Conservation (phyloP, 2,888 invertebrate genomes). For the Thera britannica region DNA sequence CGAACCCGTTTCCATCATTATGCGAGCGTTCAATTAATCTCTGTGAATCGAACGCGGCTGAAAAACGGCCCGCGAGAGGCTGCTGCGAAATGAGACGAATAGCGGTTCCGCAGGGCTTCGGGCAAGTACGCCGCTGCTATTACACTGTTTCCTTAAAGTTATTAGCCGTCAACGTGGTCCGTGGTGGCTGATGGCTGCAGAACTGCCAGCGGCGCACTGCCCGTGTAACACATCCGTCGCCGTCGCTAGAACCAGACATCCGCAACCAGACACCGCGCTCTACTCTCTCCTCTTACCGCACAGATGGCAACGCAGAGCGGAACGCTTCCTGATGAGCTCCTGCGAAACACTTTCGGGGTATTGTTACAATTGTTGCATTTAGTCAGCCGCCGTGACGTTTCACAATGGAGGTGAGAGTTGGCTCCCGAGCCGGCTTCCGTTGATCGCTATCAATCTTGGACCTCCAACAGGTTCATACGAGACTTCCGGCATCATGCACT, state of each 20-base stretch:
- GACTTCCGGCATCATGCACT: conserved; percentile 63
- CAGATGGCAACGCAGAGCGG: conserved; percentile 77
- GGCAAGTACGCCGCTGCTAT: conserved; percentile 65
- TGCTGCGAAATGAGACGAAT: conserved; percentile 59
- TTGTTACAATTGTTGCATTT: conserved; percentile 67
- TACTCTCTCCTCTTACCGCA: conserved; percentile 77
- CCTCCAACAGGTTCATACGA: conserved; percentile 55
- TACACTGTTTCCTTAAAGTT: conserved; percentile 68
- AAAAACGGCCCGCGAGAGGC: conserved; percentile 56
- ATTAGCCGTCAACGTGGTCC: conserved; percentile 52
- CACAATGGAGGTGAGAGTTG: conserved; percentile 78
- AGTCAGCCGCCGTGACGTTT: conserved; percentile 66
- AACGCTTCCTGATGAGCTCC: conserved; percentile 76
- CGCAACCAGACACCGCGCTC: conserved; percentile 68
- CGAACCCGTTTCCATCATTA: conserved; percentile 57
- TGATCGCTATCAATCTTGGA: conserved; percentile 70
- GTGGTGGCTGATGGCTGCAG: conserved; percentile 50
- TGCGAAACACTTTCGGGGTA: conserved; percentile 54
- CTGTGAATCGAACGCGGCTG: conserved; percentile 54
- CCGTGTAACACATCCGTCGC: conserved; percentile 71
- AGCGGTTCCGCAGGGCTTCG: conserved; percentile 61
- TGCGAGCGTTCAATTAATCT: conserved; percentile 51
- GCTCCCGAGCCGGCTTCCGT: conserved; percentile 67
- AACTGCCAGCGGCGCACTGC: conserved; percentile 48
- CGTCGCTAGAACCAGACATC: conserved; percentile 68